Evolutionary conservation across 2,797 vertebrate species (phyloP), one percentile per base, ranked within the genome.

Genomic region (Lepidocolaptes lacrymiger): DNA sequence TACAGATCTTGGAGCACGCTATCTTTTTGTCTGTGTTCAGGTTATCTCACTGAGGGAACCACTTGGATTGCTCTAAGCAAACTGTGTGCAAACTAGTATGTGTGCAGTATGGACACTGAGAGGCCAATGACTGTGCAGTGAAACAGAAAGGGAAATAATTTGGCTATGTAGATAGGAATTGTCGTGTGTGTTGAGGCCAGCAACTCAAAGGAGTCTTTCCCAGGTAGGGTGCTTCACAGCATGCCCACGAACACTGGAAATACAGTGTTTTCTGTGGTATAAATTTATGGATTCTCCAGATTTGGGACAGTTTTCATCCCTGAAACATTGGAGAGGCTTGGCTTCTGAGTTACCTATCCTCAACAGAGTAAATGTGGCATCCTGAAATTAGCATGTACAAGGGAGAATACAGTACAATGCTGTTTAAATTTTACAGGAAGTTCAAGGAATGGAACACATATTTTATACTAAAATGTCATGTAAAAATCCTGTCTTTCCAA

Each of bases 131-230:
- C n/a, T 71, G 9, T 36, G 34, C 37, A 68, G 41, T 41, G 49
- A 56, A 93, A 74, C 28, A 81, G 39, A 51, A 78, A 52, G 18
- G 61, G 39, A 80, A 73, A 28, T 30, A 56, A 85, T 79, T 68
- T 69, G 34, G 9, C 1, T 5, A 14, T 0, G 0, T 21, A 27
- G 26, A 24, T 34, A 49, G 34, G 72, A 76, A 69, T 73, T 66
- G 30, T 49, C 18, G 12, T 19, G 12, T 51, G 37, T 62, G 4
- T 43, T 83, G 30, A 28, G 64, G 26, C 26, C 54, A 79, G 66
- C 19, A 85, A 44, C 18, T 41, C 0, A 0, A 92, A 58, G 43
- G 43, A 43, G 13, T 5, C 27, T 66, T 83, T 90, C 30, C 23
- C 14, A 30, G 22, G 10, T 21, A 23, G 18, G 3, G 14, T 68